Conservation (phyloP, 2,888 invertebrate species). For the Odontothrips loti region DNA sequence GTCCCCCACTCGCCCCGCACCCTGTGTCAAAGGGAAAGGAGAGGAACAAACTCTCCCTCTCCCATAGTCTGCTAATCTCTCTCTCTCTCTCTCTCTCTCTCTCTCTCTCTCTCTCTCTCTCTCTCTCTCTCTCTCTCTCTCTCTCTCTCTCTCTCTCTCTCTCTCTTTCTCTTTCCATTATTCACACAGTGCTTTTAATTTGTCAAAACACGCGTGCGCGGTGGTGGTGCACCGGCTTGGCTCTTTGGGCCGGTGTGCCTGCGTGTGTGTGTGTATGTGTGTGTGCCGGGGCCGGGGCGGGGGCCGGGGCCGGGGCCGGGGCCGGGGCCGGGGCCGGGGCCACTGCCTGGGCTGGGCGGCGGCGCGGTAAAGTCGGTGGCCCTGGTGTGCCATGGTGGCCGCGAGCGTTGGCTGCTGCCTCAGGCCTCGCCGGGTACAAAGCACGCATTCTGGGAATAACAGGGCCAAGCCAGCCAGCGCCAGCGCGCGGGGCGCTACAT, state of each 20-base stretch:
- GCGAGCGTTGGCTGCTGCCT: neutral
- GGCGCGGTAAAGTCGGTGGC: no score
- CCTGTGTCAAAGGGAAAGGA: neutral
- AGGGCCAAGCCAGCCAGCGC: neutral
- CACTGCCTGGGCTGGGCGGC: neutral
- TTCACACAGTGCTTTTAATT: neutral
- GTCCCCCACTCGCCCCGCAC: neutral
- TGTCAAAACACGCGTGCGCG: neutral
- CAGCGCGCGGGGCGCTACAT: no score
- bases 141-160: conserved; percentile 2
- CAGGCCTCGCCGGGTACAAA: neutral
- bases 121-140: neutral
- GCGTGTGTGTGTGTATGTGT: neutral
- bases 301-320: no score
- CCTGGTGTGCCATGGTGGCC: no score
- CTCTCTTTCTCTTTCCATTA: neutral
- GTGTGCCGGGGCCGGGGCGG: no score
- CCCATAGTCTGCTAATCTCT: neutral
- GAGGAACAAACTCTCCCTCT: neutral
- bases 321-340: neutral
- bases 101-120: neutral
- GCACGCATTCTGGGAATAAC: neutral
- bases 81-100: no score
- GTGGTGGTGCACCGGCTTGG: neutral
- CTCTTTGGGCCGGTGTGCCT: no score